Base-by-base conservation (phyloP, 2,888 invertebrate genomes). In the Brenthis daphne region DNA sequence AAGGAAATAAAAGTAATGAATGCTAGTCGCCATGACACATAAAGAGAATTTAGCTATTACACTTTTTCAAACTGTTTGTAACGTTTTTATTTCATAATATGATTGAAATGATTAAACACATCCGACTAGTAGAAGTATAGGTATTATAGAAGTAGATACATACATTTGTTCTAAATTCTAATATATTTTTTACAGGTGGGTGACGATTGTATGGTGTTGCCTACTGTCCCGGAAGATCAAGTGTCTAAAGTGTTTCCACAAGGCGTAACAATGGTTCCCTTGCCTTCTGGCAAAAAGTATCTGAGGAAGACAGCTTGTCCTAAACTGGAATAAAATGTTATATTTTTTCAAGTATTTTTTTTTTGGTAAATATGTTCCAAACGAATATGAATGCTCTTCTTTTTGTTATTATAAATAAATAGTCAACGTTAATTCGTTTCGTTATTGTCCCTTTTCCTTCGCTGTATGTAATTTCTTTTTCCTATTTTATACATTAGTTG, bases 271-370 rank as follows among this genome's bases (percentile, higher is more conserved):
- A 94, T 94, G 3, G 85, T 96, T 11, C 88, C 94, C 6, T 84
- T 99, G 75, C 98, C 98, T 0, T 99, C 98, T 0, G 97, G 97
- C 55, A 98, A 97, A 85, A 84, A 89, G 1, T 99, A 99, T 82
- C 88, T 99, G 72, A 94, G 98, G 71, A 94, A 95, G 79, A 96
- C 96, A 0, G 87, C 95, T 11, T 94, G 95, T 76, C 95, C 95
- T 14, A 80, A 83, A 67, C 55, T 82, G n/a, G 80, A 82, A 74
- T 69, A 53, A 16, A n/a, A 16, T 43, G 2, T 11, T 43, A 43
- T 43, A 2, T 43, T 43, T 11, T 11, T 43, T 8, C 37, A 43
- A 43, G 8, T 43, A 48, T n/a, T 58, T 14, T 29, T 29, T 29
- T 20, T 47, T 60, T 50, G 24, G 5, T 50, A 11, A 50, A 0